phyloP scores from a whole-genome alignment of 2,797 vertebrate species.

The Fringilla coelebs region DNA sequence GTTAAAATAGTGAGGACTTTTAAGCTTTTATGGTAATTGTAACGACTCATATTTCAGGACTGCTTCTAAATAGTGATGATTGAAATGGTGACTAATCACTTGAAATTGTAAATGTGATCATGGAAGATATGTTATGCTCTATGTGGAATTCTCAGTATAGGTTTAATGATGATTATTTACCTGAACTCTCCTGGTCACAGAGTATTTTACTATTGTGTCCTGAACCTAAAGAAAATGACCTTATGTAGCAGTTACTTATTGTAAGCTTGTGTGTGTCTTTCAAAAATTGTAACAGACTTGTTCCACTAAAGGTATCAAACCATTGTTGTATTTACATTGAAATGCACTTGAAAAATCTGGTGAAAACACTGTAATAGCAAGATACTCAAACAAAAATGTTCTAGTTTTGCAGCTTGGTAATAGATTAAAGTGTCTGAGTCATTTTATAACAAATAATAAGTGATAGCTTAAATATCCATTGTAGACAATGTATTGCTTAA shows the following conservation, averaged over 20 bases:
- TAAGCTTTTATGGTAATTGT: not conserved
- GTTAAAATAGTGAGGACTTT: not conserved
- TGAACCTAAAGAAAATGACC: not conserved
- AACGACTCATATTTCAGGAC: not conserved
- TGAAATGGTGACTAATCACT: not conserved
- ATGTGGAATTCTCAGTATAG: not conserved
- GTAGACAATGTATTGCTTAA: not conserved
- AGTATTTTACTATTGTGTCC: not conserved
- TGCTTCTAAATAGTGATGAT: not conserved
- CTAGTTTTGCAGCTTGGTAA: not conserved
- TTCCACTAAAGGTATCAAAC: not conserved
- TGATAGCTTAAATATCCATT: not conserved
- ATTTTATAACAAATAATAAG: not conserved
- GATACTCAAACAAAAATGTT: not conserved
- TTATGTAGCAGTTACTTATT: not conserved
- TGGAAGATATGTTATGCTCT: not conserved
- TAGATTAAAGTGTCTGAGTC: not conserved
- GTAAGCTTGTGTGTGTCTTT: not conserved
- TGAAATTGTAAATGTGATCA: not conserved
- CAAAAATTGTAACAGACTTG: not conserved
- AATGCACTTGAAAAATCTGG: not conserved
- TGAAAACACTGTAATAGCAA: not conserved
- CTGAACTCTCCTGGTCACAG: not conserved
- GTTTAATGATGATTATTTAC: not conserved
- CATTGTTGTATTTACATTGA: not conserved